phyloP scores from a whole-genome alignment of 2,797 vertebrate genomes.

The Pitangus sulphuratus region DNA sequence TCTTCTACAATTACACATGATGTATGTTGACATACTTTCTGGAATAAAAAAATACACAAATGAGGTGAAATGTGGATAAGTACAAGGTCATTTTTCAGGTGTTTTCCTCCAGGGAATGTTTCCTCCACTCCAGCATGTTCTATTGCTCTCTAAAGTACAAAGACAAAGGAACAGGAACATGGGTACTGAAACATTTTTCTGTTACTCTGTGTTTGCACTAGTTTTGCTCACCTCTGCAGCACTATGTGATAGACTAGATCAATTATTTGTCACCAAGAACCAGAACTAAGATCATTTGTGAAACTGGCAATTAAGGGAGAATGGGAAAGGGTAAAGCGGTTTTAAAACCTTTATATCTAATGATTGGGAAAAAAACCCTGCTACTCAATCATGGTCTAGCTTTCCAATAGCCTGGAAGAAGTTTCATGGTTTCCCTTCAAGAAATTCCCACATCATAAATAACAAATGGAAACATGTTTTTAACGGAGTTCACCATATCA shows the following conservation, averaged over 20 bases:
- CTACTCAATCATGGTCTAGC: neutral
- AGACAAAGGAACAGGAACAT: neutral
- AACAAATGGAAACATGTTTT: neutral
- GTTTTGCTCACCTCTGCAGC: neutral
- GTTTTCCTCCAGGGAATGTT: neutral
- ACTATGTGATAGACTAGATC: neutral
- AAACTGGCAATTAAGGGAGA: neutral
- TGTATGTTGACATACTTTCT: neutral
- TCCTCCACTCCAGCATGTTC: neutral
- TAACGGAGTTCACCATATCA: neutral
- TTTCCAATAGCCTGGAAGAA: neutral
- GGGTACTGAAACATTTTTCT: neutral
- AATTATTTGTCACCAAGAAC: neutral
- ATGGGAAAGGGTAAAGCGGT: neutral
- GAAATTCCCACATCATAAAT: neutral
- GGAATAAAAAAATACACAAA: neutral
- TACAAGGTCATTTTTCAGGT: neutral
- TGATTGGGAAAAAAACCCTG: accelerated
- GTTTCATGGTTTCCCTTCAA: neutral
- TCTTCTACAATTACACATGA: neutral
- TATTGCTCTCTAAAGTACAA: neutral
- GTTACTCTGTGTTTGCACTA: neutral
- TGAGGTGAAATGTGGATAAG: neutral
- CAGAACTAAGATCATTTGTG: neutral
- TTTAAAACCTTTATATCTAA: neutral